Conservation (phyloP, 2,797 vertebrate species). For the Dryobates pubescens region DNA sequence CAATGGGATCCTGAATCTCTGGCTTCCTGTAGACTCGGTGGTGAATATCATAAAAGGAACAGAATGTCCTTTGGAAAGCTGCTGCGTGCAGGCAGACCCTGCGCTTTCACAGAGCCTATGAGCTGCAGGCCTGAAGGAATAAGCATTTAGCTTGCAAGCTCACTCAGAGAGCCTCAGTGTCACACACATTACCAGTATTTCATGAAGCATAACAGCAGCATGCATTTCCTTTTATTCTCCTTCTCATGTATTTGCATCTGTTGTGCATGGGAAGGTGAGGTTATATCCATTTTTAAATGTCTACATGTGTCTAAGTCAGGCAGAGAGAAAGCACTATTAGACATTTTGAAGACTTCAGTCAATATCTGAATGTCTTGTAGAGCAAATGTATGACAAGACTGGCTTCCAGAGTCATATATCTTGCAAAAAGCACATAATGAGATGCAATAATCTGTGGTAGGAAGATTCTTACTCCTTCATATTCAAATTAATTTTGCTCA, state of each 20-base stretch:
- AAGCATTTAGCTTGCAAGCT: neutral
- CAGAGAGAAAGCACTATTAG: neutral
- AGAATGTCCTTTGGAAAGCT: conserved; percentile 3
- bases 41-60: neutral
- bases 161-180: neutral
- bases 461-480: neutral
- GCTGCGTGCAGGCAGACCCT: neutral
- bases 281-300: neutral
- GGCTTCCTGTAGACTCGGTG: neutral
- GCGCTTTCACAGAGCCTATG: neutral
- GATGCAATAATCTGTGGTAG: neutral
- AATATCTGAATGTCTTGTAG: neutral
- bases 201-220: neutral
- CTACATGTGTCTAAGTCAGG: neutral
- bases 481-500: neutral
- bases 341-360: neutral
- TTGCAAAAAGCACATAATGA: neutral
- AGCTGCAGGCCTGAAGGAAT: neutral
- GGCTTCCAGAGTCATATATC: neutral
- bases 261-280: neutral
- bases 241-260: neutral
- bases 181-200: neutral
- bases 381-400: neutral
- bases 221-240: neutral
- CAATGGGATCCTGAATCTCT: conserved; percentile 29